Percentiles rank a stretch among this genome's conserved stretches.
Conservation (phyloP, 2,888 invertebrate genomes). For the Salticus scenicus region DNA sequence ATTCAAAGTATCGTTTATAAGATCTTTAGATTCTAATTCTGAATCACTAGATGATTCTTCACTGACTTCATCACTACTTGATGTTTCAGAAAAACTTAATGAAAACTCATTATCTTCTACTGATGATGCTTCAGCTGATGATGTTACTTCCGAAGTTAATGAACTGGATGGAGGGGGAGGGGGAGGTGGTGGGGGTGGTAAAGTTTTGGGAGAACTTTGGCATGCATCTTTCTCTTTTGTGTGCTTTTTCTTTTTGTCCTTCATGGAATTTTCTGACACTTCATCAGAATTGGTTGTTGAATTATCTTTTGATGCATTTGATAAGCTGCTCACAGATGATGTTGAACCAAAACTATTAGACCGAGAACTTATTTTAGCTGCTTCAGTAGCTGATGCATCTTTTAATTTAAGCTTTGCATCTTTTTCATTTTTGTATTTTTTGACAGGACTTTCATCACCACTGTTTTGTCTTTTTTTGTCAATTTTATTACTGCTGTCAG, state of each 20-base stretch:
- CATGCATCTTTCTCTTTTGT: slow-evolving; percentile 25
- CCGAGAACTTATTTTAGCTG: slow-evolving; percentile 43
- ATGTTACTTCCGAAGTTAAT: background rate
- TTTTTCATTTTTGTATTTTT: slow-evolving; percentile 35
- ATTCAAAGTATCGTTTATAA: background rate
- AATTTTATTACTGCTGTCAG: slow-evolving; percentile 8
- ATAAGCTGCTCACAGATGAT: slow-evolving; percentile 43
- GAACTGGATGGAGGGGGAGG: slow-evolving; percentile 39
- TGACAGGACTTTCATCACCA: slow-evolving; percentile 13
- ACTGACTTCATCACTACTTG: slow-evolving; percentile 12
- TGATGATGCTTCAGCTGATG: slow-evolving; percentile 43
- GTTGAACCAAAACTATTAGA: slow-evolving; percentile 50
- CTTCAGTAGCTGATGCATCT: slow-evolving; percentile 3
- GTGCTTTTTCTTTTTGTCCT: slow-evolving; percentile 35
- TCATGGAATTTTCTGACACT: slow-evolving; percentile 31
- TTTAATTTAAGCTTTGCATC: background rate
- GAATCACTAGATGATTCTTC: slow-evolving; percentile 43
- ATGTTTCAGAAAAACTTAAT: slow-evolving; percentile 28
- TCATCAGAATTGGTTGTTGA: slow-evolving; percentile 25
- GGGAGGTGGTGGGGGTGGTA: slow-evolving; percentile 44
- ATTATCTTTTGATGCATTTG: slow-evolving; percentile 27
- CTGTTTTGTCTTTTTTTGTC: slow-evolving; percentile 6
- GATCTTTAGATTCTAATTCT: slow-evolving; percentile 19
- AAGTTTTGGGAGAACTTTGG: background rate
- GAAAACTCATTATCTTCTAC: slow-evolving; percentile 41